phyloP scores from a whole-genome alignment of 2,797 vertebrate genomes.

The Artibeus lituratus region DNA sequence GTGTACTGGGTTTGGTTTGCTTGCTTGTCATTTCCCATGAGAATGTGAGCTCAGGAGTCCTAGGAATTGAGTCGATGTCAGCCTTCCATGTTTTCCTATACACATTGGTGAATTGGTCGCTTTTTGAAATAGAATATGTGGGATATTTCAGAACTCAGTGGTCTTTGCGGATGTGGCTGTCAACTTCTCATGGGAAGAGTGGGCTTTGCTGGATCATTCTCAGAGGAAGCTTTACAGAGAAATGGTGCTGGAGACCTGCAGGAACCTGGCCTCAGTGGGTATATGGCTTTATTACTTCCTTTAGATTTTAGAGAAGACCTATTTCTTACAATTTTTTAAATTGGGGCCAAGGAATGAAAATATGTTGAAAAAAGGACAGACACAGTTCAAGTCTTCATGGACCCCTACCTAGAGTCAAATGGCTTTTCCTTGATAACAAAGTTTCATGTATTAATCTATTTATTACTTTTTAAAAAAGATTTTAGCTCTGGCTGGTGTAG shows the following conservation, averaged over 20 bases:
- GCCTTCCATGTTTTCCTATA: not conserved
- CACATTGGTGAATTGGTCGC: not conserved
- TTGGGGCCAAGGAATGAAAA: too few species aligned
- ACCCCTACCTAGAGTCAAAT: too few species aligned
- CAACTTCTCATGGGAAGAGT: too few species aligned
- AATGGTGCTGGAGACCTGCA: conserved; percentile 77
- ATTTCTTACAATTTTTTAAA: not conserved
- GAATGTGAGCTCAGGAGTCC: not conserved
- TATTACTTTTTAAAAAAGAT: too few species aligned
- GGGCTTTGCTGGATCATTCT: not conserved
- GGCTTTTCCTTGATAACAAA: too few species aligned
- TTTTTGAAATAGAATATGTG: not conserved
- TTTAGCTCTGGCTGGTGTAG: too few species aligned
- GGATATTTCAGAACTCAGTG: not conserved
- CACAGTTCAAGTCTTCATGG: too few species aligned
- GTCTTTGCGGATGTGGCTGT: too few species aligned
- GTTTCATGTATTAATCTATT: too few species aligned
- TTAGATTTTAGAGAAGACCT: not conserved
- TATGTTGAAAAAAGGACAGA: too few species aligned
- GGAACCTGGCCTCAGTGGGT: conserved; percentile 70
- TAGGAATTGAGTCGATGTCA: not conserved
- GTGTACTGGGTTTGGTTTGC: not conserved
- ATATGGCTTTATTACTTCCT: not conserved
- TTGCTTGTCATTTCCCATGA: not conserved
- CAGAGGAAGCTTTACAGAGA: conserved; percentile 62